phyloP scores from a whole-genome alignment of 1,140 invertebrate genomes.

The Drosophila ironensis region DNA sequence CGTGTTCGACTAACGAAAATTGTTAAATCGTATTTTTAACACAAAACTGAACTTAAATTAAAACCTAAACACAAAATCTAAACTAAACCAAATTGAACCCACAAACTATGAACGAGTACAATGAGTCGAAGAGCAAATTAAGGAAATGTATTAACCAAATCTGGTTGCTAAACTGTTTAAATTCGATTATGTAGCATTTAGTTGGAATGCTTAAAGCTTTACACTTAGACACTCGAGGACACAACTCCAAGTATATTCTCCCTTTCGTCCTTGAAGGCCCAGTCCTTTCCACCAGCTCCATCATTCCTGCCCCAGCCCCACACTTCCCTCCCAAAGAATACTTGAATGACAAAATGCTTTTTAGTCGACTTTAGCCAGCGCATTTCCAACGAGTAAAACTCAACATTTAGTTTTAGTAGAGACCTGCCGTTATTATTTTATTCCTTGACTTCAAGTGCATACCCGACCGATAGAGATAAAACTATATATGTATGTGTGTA shows the following conservation, averaged over 20 bases:
- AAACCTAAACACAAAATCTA: conserved; percentile 27
- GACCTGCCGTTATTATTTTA: conserved; percentile 45
- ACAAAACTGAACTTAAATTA: conserved; percentile 12
- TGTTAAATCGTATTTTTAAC: conserved; percentile 27
- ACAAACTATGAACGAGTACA: conserved; percentile 51
- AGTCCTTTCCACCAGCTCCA: too few species aligned
- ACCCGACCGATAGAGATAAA: conserved; percentile 6
- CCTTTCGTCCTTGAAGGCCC: background rate
- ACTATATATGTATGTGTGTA: conserved; percentile 7
- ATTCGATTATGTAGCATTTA: conserved; percentile 67
- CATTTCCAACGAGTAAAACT: conserved; percentile 71
- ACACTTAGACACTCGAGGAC: conserved; percentile 44
- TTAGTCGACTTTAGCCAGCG: conserved; percentile 54
- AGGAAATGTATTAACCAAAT: conserved; percentile 30
- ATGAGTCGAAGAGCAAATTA: conserved; percentile 50
- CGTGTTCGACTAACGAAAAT: conserved; percentile 35
- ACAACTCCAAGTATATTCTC: conserved; percentile 35
- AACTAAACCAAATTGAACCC: conserved; percentile 27
- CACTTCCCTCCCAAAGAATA: background rate
- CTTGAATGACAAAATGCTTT: conserved; percentile 48
- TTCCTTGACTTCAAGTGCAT: conserved; percentile 45
- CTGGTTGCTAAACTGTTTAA: conserved; percentile 40
- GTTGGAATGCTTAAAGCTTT: conserved; percentile 63
- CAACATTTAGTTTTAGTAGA: conserved; percentile 49
- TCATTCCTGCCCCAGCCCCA: too few species aligned